A percentile compares a stretch with the other conserved stretches of the same genome.
Evolutionary conservation across 2,888 invertebrate genomes (phyloP).

Genomic region (Geotrupes spiniger): DNA sequence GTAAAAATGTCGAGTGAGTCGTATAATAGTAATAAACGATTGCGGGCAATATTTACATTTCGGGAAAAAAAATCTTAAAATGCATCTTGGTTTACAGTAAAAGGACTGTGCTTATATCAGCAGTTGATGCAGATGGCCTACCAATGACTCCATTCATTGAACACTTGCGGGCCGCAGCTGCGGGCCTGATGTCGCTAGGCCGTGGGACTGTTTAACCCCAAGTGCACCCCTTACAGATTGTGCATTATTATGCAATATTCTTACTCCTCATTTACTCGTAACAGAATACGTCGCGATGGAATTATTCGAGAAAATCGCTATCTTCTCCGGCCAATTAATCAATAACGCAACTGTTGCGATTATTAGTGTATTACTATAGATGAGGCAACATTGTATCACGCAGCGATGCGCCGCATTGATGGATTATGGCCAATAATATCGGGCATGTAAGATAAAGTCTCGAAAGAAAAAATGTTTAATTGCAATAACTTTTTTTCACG

Average conservation of each 20-base stretch:
- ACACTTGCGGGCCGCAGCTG: slow-evolving; percentile 45
- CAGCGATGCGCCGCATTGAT: too few relatives aligned
- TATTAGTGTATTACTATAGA: too few relatives aligned
- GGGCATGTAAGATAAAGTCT: too few relatives aligned
- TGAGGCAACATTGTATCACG: too few relatives aligned
- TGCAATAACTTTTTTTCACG: too few relatives aligned
- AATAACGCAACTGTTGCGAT: too few relatives aligned
- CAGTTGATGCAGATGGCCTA: slow-evolving; percentile 26
- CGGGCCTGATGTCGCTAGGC: slow-evolving; percentile 37
- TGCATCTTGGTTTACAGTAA: slow-evolving; percentile 4
- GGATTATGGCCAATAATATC: too few relatives aligned
- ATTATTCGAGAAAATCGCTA: too few relatives aligned
- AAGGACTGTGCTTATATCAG: slow-evolving; percentile 23
- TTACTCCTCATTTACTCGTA: slow-evolving; percentile 8
- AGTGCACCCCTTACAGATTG: slow-evolving; percentile 32
- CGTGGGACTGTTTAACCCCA: slow-evolving; percentile 34
- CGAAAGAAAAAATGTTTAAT: too few relatives aligned
- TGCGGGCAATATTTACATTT: slow-evolving; percentile 9
- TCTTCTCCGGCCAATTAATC: too few relatives aligned
- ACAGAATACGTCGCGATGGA: slow-evolving; percentile 1
- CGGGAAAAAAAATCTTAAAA: slow-evolving; percentile 9
- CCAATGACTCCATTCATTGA: slow-evolving; percentile 39
- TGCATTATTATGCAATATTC: slow-evolving; percentile 25
- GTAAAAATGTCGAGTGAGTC: slow-evolving; percentile 7
- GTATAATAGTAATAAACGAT: slow-evolving; percentile 1